phyloP scores from a whole-genome alignment of 2,113 vertebrate species.

The Dipodomys stephensi region DNA sequence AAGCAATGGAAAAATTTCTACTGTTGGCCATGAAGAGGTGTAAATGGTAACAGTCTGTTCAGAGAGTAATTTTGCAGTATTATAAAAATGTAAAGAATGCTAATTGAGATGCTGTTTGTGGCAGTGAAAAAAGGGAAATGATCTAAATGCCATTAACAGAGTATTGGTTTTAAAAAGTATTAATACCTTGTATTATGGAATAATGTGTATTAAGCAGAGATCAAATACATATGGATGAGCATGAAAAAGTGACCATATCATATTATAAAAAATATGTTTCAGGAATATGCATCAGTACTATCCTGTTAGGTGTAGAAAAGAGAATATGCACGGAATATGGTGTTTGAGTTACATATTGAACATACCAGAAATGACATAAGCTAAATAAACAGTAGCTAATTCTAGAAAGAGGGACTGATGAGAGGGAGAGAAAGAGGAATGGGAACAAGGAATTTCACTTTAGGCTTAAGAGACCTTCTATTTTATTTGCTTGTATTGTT shows the following conservation, averaged over 20 bases:
- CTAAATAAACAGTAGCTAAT: constrained; percentile 30
- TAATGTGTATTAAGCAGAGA: background rate
- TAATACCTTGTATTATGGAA: background rate
- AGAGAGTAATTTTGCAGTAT: constrained; percentile 27
- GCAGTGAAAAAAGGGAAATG: constrained; percentile 49
- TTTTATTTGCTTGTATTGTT: constrained; percentile 23
- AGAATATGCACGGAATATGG: background rate
- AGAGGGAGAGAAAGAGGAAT: background rate
- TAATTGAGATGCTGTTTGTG: constrained; percentile 36
- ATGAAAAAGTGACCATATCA: background rate
- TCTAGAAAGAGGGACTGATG: background rate
- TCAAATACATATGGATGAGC: background rate
- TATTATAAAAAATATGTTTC: background rate
- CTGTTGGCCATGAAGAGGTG: constrained; percentile 27
- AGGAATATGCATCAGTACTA: background rate
- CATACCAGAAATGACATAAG: background rate
- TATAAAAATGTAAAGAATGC: constrained; percentile 47
- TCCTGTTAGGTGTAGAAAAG: background rate
- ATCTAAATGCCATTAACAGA: background rate
- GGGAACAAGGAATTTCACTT: constrained; percentile 24
- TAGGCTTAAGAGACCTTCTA: constrained; percentile 1
- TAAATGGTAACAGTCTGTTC: constrained; percentile 51
- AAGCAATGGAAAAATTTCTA: constrained; percentile 46
- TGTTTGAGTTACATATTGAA: background rate
- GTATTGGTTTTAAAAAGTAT: background rate